A percentile compares a stretch with the other conserved stretches of the same genome.
Conservation (phyloP, 2,888 invertebrate genomes). For the Athalia circularis region DNA sequence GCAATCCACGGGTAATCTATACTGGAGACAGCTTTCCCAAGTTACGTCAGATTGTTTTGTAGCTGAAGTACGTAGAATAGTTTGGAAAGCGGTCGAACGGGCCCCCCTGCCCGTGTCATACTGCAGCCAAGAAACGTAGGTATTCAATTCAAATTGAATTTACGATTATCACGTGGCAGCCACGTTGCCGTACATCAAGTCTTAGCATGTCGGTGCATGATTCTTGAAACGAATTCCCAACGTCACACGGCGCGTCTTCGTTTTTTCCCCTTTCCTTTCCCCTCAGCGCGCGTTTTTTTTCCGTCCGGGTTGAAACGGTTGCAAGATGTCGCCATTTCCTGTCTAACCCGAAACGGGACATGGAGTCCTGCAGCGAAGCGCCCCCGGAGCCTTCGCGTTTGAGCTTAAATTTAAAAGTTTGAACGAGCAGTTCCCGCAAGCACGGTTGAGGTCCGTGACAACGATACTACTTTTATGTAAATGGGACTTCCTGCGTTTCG, state of each 20-base stretch:
- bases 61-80: slow-evolving; percentile 1
- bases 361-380: slow-evolving; percentile 8
- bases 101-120: not conserved
- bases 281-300: slow-evolving; percentile 43
- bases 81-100: slow-evolving; percentile 25
- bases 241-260: not conserved
- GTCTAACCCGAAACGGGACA: slow-evolving; percentile 50
- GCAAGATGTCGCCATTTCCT: slow-evolving; percentile 65
- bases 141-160: slow-evolving; percentile 39
- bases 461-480: slow-evolving; percentile 28
- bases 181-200: slow-evolving; percentile 17
- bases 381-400: not conserved
- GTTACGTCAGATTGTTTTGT: slow-evolving; percentile 31
- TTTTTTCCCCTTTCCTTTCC: slow-evolving; percentile 27
- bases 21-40: slow-evolving; percentile 24
- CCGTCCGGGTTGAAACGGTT: slow-evolving; percentile 54
- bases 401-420: slow-evolving; percentile 36
- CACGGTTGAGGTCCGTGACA: slow-evolving; percentile 31
- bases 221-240: slow-evolving; percentile 33
- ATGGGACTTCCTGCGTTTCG: slow-evolving; percentile 23
- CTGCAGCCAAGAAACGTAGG: slow-evolving; percentile 21
- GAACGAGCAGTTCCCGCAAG: slow-evolving; percentile 21
- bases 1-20: slow-evolving; percentile 14
- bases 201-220: slow-evolving; percentile 26
- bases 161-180: slow-evolving; percentile 36